Evolutionary conservation across 1,140 invertebrate species (phyloP), one percentile per base, ranked within the genome.

Genomic region (Dreissena polymorpha): DNA sequence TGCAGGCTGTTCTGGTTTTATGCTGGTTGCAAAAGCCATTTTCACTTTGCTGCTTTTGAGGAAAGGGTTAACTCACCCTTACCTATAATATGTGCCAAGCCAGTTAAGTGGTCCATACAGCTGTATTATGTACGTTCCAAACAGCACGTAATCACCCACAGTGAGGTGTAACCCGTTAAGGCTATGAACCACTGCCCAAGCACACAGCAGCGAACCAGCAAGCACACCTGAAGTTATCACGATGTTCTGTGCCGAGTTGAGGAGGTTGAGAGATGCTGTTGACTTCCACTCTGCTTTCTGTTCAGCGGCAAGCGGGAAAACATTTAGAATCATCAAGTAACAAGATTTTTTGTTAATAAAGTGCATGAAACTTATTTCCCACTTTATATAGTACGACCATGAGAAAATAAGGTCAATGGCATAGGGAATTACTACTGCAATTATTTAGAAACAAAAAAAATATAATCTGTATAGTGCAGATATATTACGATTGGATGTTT

Each of bases 51-150:
- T n/a, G n/a, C n/a, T n/a, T n/a, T n/a, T n/a, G n/a, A n/a, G n/a
- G n/a, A n/a, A n/a, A n/a, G n/a, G n/a, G n/a, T 39, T 39, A 2
- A 39, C 39, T 39, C 39, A 29, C 12, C 83, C 80, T 85, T 92
- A 97, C 97, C 97, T 96, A 90, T 99, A 99, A 92, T 98, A 98
- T n/a, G 98, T 99, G 21, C 98, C 98, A 91, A 99, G 98, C 96
- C 97, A 99, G 93, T 99, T 99, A 1, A 99, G 93, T 0, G 98
- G 98, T 25, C 96, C 96, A 91, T 99, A 99, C n/a, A 99, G 93
- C 91, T 99, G 98, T 69, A 97, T 95, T n/a, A 99, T 96, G 89
- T 99, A 99, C 21, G 97, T 96, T 0, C 97, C 96, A 93, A 99
- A 99, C 0, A 99, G 94, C 8, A 98, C 97, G 93, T 98, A 99